Conservation (phyloP, 2,888 invertebrate species). For the Cryptocheilus praepositus region DNA sequence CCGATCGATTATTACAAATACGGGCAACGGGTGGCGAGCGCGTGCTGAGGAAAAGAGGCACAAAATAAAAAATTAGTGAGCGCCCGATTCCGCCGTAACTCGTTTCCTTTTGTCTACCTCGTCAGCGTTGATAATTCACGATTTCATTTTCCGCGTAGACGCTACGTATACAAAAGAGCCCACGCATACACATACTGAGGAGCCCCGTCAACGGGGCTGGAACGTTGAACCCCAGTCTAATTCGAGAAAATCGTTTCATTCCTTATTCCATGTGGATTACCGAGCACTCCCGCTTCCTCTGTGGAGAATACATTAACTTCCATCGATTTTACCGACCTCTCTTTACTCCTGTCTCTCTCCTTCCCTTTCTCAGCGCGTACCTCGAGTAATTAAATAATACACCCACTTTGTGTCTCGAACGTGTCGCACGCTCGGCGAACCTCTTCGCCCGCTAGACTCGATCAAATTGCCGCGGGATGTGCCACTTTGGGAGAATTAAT, state of each 20-base stretch:
- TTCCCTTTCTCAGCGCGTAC: constrained; percentile 19
- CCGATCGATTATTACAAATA: too few species aligned
- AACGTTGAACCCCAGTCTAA: constrained; percentile 35
- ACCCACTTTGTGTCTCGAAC: too few species aligned
- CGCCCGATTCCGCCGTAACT: too few species aligned
- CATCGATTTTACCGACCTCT: constrained; percentile 13
- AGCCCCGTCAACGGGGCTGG: constrained; percentile 8
- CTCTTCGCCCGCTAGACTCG: too few species aligned
- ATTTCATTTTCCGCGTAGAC: constrained; percentile 21
- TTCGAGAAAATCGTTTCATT: constrained; percentile 18
- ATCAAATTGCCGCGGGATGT: too few species aligned
- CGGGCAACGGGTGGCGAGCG: background rate
- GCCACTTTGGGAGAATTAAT: too few species aligned
- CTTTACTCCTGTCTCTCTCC: constrained; percentile 2
- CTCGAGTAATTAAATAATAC: background rate
- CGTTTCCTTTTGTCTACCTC: too few species aligned
- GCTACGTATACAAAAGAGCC: too few species aligned
- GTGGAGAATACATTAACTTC: background rate
- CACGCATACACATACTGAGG: constrained; percentile 1
- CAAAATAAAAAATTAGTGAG: background rate
- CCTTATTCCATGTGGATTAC: constrained; percentile 1
- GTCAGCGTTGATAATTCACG: constrained; percentile 26
- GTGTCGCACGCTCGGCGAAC: too few species aligned
- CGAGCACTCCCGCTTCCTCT: background rate
- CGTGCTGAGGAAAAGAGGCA: background rate